Evolutionary conservation across 2,797 vertebrate species (phyloP).

Genomic region (Rhabdomys pumilio): DNA sequence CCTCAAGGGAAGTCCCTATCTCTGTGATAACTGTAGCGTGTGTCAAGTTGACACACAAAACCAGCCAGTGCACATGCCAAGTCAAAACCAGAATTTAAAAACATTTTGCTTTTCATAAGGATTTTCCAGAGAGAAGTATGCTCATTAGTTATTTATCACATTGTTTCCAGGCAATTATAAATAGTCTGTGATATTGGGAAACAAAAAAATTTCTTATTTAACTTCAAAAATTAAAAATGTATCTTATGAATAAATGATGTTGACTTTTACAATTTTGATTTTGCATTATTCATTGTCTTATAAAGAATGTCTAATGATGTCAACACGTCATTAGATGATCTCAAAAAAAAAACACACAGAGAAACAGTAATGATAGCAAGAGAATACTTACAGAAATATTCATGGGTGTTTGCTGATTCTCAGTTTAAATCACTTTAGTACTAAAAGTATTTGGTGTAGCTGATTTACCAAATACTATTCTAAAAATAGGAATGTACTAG

Average conservation of each 20-base stretch:
- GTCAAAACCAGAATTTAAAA: background rate
- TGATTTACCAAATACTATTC: slow-evolving; percentile 43
- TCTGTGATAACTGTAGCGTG: no score
- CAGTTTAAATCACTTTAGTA: slow-evolving; percentile 10
- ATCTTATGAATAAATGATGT: background rate
- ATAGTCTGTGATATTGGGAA: background rate
- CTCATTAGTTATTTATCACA: background rate
- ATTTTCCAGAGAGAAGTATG: background rate
- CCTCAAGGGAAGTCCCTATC: no score
- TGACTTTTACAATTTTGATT: background rate
- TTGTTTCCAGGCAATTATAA: background rate
- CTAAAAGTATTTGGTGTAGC: slow-evolving; percentile 66
- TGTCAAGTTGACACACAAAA: background rate
- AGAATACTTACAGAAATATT: slow-evolving; percentile 6
- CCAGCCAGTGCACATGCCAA: background rate
- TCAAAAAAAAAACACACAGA: slow-evolving; percentile 16
- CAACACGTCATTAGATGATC: slow-evolving; percentile 18
- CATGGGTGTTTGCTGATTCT: slow-evolving; percentile 58
- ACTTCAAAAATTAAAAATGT: background rate
- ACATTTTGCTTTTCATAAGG: background rate
- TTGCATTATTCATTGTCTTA: background rate
- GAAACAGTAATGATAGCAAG: background rate
- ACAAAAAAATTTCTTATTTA: background rate
- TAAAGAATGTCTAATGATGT: background rate
- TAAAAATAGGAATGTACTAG: slow-evolving; percentile 76